These are phyloP conservation scores for Phoebastria nigripes DNA, from an alignment of 2,797 vertebrate genomes.

Conservation along the genomic window DNA sequence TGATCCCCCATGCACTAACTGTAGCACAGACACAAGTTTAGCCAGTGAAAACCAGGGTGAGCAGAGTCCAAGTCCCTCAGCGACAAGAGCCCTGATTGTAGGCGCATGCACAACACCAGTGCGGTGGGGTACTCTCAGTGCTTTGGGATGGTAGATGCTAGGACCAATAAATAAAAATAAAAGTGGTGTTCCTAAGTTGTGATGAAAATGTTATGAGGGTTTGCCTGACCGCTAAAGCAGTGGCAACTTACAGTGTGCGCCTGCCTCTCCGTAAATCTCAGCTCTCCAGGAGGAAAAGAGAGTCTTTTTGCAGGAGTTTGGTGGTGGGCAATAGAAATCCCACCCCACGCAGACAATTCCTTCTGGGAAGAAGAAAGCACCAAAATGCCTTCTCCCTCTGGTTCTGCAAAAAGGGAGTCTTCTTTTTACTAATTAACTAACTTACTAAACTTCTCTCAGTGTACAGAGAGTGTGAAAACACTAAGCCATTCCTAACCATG, in stretches of 20 bases:
- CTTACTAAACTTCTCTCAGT: background rate
- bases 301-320: background rate
- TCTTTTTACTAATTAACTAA: background rate
- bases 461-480: background rate
- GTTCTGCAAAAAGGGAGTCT: background rate
- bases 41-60: background rate
- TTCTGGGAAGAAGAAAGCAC: background rate
- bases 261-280: background rate
- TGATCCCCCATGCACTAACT: background rate
- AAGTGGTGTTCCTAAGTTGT: background rate
- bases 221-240: background rate
- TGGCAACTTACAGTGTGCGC: no score
- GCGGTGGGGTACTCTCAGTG: background rate
- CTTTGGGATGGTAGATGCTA: background rate
- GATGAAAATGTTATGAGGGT: background rate
- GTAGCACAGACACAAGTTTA: background rate
- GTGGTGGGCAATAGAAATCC: background rate
- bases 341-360: background rate
- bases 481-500: background rate
- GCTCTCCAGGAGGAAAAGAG: background rate
- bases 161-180: background rate
- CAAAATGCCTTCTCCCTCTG: background rate
- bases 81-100: background rate
- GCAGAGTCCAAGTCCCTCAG: background rate
- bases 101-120: fast-evolving